Percentiles rank a stretch among this genome's conserved stretches.
Conservation (phyloP, 2,113 vertebrate species). For the Ptychochromis oligacanthus region DNA sequence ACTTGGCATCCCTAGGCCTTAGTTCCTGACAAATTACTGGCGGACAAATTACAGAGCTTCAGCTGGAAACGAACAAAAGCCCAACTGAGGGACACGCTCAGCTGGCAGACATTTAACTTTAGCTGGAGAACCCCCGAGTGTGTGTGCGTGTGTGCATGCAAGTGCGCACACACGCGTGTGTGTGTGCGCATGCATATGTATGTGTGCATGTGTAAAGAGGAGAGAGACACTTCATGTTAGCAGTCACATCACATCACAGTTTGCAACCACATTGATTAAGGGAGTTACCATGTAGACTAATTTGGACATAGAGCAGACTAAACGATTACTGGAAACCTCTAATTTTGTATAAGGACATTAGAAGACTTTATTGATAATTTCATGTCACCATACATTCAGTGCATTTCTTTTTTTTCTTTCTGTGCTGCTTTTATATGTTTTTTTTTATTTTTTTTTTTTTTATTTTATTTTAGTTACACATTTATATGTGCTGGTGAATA, state of each 20-base stretch:
- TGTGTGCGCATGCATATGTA: slow-evolving; percentile 1
- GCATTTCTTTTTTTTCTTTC: neutral
- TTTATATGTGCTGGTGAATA: slow-evolving; percentile 6
- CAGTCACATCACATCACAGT: slow-evolving; percentile 80
- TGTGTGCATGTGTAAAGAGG: neutral
- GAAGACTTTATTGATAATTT: slow-evolving; percentile 15
- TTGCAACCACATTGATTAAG: slow-evolving; percentile 73
- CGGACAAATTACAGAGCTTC: slow-evolving; percentile 69
- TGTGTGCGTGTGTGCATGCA: slow-evolving; percentile 24
- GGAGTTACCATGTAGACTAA: slow-evolving; percentile 69
- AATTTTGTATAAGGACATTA: slow-evolving; percentile 45
- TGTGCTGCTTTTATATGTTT: neutral
- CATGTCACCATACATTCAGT: neutral
- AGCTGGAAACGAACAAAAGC: slow-evolving; percentile 74
- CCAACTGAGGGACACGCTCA: slow-evolving; percentile 71
- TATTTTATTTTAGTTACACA: neutral
- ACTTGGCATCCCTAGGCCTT: slow-evolving; percentile 39
- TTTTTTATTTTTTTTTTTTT: neutral
- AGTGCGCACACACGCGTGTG: slow-evolving; percentile 1
- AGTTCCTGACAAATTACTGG: slow-evolving; percentile 61
- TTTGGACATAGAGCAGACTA: slow-evolving; percentile 62
- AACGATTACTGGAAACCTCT: slow-evolving; percentile 44
- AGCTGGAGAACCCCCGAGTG: slow-evolving; percentile 49
- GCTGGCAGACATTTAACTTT: slow-evolving; percentile 73
- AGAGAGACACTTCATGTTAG: slow-evolving; percentile 66